phyloP scores from a whole-genome alignment of 2,113 vertebrate genomes.

The Orycteropus afer region DNA sequence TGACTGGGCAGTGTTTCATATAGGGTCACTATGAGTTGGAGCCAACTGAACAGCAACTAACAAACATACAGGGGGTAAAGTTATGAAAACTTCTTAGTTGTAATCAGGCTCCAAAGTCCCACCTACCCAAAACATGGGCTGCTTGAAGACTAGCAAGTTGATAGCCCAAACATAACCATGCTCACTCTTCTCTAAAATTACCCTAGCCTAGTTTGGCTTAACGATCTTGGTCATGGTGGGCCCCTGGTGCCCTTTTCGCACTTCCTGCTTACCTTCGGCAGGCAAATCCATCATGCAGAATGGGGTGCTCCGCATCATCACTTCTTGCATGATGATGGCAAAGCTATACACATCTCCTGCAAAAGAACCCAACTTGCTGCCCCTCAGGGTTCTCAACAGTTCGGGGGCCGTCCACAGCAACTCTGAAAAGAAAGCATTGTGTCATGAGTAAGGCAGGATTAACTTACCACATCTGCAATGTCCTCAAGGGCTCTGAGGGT shows the following conservation, averaged over 20 bases:
- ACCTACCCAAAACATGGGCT: not conserved
- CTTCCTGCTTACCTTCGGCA: constrained; percentile 87
- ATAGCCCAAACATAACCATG: not conserved
- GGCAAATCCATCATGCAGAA: constrained; percentile 94
- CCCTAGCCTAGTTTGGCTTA: not conserved
- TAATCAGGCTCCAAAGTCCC: not conserved
- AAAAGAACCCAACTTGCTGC: constrained; percentile 87
- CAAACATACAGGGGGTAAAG: no score
- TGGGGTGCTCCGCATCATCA: constrained; percentile 91
- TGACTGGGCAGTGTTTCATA: no score
- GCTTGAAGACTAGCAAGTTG: constrained; percentile 17
- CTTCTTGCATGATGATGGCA: constrained; percentile 95
- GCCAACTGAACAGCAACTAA: no score
- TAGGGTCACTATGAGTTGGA: no score
- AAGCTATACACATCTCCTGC: constrained; percentile 96
- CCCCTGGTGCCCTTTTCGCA: not conserved
- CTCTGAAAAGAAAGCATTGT: constrained; percentile 85
- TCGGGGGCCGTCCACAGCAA: constrained; percentile 96
- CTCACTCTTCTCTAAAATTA: constrained; percentile 37
- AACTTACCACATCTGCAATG: constrained; percentile 55
- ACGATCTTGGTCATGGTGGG: not conserved
- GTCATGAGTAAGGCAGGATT: constrained; percentile 52
- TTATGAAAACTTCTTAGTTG: no score
- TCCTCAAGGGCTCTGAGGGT: constrained; percentile 39
- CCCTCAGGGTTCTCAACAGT: constrained; percentile 88